A percentile compares a stretch with the other conserved stretches of the same genome.
These are phyloP conservation scores for Bagarius yarrelli DNA, from an alignment of 2,113 vertebrate genomes.

Conservation along the genomic window DNA sequence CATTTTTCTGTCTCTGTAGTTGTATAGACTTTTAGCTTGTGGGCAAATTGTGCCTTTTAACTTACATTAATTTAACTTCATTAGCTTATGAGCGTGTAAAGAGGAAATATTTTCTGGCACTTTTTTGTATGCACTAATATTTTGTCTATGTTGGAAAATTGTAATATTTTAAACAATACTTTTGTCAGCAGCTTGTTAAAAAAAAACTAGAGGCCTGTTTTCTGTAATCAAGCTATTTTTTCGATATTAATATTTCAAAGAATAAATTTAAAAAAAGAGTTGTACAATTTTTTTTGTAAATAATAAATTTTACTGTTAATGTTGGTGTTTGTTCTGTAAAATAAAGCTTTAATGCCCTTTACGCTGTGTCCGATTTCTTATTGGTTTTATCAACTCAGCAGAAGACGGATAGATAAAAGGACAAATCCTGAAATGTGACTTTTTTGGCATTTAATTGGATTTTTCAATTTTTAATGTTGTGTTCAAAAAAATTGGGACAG, in stretches of 20 bases:
- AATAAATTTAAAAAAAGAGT: background rate
- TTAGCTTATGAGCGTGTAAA: background rate
- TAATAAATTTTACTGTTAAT: constrained; percentile 29
- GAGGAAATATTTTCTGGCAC: background rate
- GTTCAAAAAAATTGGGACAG: no score
- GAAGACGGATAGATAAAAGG: background rate
- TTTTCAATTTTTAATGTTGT: no score
- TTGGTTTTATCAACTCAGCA: background rate
- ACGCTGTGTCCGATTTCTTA: background rate
- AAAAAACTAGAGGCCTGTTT: background rate
- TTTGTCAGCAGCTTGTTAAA: background rate
- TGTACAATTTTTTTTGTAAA: constrained; percentile 33
- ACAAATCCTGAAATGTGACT: no score
- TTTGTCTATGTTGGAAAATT: constrained; percentile 15
- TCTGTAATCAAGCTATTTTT: background rate
- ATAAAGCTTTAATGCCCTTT: constrained; percentile 32
- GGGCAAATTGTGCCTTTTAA: constrained; percentile 50
- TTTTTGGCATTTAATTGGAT: background rate
- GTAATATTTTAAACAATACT: background rate
- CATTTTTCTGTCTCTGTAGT: constrained; percentile 15
- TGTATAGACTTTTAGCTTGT: constrained; percentile 36
- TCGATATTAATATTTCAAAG: background rate
- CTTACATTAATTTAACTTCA: constrained; percentile 34
- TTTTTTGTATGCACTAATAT: background rate
- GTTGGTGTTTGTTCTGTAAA: constrained; percentile 36